Conservation (phyloP, 2,113 vertebrate species). For the Elaphurus davidianus region DNA sequence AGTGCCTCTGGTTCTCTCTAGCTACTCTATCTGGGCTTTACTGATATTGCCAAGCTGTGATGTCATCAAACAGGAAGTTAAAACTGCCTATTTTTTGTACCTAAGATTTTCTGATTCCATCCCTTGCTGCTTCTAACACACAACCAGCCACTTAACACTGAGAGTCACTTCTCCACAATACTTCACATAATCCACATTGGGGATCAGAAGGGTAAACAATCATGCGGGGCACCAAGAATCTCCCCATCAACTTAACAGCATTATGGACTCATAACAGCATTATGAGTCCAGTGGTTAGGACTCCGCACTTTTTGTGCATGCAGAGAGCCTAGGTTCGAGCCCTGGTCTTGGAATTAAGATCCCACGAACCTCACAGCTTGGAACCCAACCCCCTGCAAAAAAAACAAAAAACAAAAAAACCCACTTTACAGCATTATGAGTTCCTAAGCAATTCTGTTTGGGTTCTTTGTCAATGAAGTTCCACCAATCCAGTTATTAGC, state of each 20-base stretch:
- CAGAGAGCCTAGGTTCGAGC: neutral
- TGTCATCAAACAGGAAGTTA: slow-evolving; percentile 25
- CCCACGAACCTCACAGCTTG: neutral
- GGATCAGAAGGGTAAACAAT: neutral
- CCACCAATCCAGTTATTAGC: neutral
- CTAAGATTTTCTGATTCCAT: neutral
- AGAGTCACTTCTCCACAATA: neutral
- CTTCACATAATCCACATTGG: neutral
- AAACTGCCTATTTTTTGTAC: slow-evolving; percentile 6
- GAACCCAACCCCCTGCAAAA: neutral
- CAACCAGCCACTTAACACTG: neutral
- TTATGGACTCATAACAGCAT: neutral
- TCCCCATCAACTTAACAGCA: neutral
- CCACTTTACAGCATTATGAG: neutral
- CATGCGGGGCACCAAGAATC: neutral
- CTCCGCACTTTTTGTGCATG: neutral
- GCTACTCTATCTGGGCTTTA: neutral
- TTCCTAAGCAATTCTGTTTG: neutral
- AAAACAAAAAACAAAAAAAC: neutral
- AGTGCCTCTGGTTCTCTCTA: neutral
- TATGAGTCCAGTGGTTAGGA: neutral
- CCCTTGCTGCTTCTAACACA: neutral
- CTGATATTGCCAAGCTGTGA: neutral
- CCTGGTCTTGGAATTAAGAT: neutral
- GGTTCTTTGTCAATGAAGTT: neutral